Conservation (phyloP, 2,888 invertebrate genomes). For the Orthosia gracilis region DNA sequence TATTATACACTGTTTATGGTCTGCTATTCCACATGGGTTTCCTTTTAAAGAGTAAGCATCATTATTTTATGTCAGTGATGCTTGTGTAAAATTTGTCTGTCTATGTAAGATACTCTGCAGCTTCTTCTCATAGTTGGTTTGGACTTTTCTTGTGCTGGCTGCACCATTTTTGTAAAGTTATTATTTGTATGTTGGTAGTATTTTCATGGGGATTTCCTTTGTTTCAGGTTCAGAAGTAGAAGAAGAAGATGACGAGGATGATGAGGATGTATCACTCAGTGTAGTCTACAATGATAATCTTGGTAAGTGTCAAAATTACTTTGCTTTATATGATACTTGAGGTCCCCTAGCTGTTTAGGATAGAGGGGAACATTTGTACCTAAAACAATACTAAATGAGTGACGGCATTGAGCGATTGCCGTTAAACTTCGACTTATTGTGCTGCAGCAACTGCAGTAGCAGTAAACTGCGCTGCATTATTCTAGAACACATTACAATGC, state of each 20-base stretch:
- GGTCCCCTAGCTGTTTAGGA: neutral
- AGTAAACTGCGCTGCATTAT: neutral
- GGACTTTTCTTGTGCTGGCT: slow-evolving; percentile 39
- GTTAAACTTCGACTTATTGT: neutral
- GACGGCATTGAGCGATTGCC: neutral
- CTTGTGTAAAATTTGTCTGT: slow-evolving; percentile 60
- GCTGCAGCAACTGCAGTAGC: neutral
- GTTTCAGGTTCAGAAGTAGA: slow-evolving; percentile 90
- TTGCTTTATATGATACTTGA: neutral
- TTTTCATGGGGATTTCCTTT: slow-evolving; percentile 29
- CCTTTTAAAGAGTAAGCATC: slow-evolving; percentile 89
- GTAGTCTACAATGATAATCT: slow-evolving; percentile 93
- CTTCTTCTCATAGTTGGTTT: slow-evolving; percentile 41
- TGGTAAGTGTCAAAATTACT: slow-evolving; percentile 83
- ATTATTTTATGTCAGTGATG: slow-evolving; percentile 71
- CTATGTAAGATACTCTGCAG: slow-evolving; percentile 29
- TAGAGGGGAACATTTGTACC: neutral
- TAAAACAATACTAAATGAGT: neutral
- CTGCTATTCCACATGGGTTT: slow-evolving; percentile 89
- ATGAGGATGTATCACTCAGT: slow-evolving; percentile 93
- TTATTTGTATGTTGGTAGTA: neutral
- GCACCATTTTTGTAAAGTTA: slow-evolving; percentile 17
- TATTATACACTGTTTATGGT: slow-evolving; percentile 89
- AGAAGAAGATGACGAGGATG: slow-evolving; percentile 93
- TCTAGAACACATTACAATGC: neutral